phyloP scores from a whole-genome alignment of 2,113 vertebrate genomes.

The Turnix velox region DNA sequence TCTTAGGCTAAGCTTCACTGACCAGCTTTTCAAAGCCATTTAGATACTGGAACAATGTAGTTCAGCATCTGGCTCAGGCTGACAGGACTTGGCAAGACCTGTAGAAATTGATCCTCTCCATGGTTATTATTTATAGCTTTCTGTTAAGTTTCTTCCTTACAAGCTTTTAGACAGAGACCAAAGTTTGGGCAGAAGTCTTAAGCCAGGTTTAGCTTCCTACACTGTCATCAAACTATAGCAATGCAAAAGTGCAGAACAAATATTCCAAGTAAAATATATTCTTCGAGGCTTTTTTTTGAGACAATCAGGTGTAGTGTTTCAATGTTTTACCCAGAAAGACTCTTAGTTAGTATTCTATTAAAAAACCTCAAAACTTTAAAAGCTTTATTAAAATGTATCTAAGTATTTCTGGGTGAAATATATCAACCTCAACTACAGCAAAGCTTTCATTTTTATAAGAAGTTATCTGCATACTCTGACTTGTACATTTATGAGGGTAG shows the following conservation, averaged over 20 bases:
- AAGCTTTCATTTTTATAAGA: slow-evolving; percentile 3
- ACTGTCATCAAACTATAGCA: background rate
- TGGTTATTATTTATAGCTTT: background rate
- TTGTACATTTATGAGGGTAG: background rate
- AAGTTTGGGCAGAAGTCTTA: background rate
- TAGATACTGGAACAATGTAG: background rate
- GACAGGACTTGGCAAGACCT: background rate
- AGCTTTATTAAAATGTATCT: background rate
- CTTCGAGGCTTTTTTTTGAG: background rate
- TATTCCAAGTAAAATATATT: background rate
- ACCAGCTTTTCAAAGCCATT: background rate
- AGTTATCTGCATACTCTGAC: background rate
- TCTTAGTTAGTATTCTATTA: background rate
- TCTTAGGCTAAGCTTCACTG: background rate
- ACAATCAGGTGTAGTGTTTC: background rate
- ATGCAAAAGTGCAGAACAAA: background rate
- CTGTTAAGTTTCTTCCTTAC: background rate
- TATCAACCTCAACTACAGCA: background rate
- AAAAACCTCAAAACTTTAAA: background rate
- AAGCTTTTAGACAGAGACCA: background rate
- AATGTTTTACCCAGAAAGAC: background rate
- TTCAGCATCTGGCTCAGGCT: background rate
- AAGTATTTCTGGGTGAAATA: background rate
- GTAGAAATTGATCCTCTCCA: background rate
- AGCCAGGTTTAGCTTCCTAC: background rate